A percentile compares a stretch with the other conserved stretches of the same genome.
These are phyloP conservation scores for Parnassius smintheus DNA, from an alignment of 2,888 invertebrate genomes.

Conservation along the genomic window DNA sequence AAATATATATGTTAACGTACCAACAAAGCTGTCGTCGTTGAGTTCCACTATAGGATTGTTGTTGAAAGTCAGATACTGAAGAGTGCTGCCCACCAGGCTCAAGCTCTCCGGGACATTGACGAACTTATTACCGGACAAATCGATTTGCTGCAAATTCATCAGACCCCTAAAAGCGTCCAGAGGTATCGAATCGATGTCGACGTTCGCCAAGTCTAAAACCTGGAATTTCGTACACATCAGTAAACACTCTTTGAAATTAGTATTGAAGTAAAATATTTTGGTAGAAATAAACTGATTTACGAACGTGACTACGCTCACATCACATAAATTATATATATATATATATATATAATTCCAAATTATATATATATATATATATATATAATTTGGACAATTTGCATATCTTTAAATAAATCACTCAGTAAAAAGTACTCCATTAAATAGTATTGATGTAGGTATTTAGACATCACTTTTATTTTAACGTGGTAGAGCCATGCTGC, in stretches of 20 bases:
- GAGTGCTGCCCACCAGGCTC: constrained; percentile 72
- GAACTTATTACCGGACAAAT: constrained; percentile 82
- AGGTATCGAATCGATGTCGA: constrained; percentile 80
- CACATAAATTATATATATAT: not conserved
- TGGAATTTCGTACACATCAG: constrained; percentile 43
- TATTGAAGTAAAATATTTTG: no score
- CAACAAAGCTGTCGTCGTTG: constrained; percentile 81
- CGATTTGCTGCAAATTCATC: constrained; percentile 75
- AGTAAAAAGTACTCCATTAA: no score
- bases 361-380: not conserved
- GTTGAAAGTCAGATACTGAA: constrained; percentile 82
- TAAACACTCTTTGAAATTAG: not conserved
- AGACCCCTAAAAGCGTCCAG: constrained; percentile 75
- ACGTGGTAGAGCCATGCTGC: no score
- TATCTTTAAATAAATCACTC: not conserved
- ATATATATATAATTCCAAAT: no score
- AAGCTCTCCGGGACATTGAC: constrained; percentile 81
- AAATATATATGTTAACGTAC: constrained; percentile 50
- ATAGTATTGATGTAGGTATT: no score
- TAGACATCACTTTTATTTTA: no score
- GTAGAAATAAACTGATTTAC: not conserved
- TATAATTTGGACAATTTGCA: constrained; percentile 1
- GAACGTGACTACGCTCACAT: not conserved
- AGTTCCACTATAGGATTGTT: constrained; percentile 82
- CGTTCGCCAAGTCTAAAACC: constrained; percentile 81